Conservation (phyloP, 2,113 vertebrate genomes). For the Mustela nigripes region DNA sequence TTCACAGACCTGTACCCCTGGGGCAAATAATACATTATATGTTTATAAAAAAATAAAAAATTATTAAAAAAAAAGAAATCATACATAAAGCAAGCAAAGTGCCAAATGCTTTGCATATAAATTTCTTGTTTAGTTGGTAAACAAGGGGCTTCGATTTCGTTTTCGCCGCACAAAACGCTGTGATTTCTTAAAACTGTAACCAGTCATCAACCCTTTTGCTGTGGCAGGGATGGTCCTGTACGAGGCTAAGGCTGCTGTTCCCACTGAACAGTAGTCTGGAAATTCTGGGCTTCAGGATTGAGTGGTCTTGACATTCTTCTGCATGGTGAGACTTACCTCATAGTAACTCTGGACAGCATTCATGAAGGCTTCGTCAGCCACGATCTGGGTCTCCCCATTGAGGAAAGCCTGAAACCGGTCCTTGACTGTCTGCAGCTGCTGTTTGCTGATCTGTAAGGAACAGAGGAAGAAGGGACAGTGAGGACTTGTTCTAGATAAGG, state of each 20-base stretch:
- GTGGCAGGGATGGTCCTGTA: not conserved
- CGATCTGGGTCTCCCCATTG: conserved; percentile 98
- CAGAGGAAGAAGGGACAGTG: not conserved
- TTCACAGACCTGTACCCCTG: too few relatives aligned
- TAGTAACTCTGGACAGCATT: conserved; percentile 99
- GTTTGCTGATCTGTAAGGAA: conserved; percentile 96
- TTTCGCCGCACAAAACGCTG: not conserved
- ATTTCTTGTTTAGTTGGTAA: not conserved
- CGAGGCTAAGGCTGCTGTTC: not conserved
- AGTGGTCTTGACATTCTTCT: too few relatives aligned
- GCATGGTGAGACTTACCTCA: conserved; percentile 89
- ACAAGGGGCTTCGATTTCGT: not conserved
- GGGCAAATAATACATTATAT: too few relatives aligned
- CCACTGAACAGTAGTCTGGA: not conserved
- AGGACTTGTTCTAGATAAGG: not conserved
- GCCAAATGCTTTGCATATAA: not conserved
- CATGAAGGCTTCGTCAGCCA: conserved; percentile 99
- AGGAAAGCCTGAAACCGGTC: conserved; percentile 98
- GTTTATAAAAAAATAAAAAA: too few relatives aligned
- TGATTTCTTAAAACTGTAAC: not conserved
- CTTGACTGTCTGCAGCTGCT: conserved; percentile 97
- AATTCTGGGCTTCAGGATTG: too few relatives aligned
- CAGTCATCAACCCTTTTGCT: not conserved
- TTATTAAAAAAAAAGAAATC: not conserved
- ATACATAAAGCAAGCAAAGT: not conserved